Evolutionary conservation across 2,888 invertebrate genomes (phyloP), one percentile per base, ranked within the genome.

Genomic region (Pteria penguin): DNA sequence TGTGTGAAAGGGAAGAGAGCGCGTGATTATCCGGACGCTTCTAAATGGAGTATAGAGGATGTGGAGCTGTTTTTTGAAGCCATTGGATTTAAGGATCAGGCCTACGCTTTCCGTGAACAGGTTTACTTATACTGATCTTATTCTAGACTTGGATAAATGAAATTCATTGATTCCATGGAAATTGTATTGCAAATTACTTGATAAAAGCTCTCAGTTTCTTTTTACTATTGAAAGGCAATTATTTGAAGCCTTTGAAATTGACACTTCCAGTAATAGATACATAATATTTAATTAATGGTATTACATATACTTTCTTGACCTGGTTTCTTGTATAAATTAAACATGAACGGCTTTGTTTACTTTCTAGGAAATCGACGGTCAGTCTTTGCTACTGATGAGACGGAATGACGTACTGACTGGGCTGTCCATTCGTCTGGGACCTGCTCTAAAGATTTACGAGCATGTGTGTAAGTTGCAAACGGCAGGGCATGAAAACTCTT

Each of bases 311-410:
- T n/a, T n/a, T n/a, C n/a, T n/a, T n/a, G n/a, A n/a, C n/a, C n/a
- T n/a, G n/a, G n/a, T 45, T 36, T 14, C 14, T 36, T 36, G 5
- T 36, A 36, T 11, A 36, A 11, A 36, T 36, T 45, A 45, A 14
- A 14, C 18, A 8, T 45, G 18, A 45, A 45, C 18, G 45, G 8
- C 45, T 45, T 8, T 45, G 18, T 45, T 0, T 78, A 89, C 88
- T 74, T 91, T 92, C 31, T 92, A 97, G 96, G 96, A 97, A 90
- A 97, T 98, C 80, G 98, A 98, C 93, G 98, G 98, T 0, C 95
- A 95, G 87, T 96, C 97, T 0, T 92, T 98, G 71, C 93, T 97
- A 77, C 94, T 98, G 86, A 95, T 98, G 91, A 95, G 95, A 86
- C 94, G 98, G 81, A 94, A 95, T 54, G 97, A 98, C 90, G 96